These are phyloP conservation scores for Aythya baeri DNA, from an alignment of 2,113 vertebrate species.

Conservation along the genomic window DNA sequence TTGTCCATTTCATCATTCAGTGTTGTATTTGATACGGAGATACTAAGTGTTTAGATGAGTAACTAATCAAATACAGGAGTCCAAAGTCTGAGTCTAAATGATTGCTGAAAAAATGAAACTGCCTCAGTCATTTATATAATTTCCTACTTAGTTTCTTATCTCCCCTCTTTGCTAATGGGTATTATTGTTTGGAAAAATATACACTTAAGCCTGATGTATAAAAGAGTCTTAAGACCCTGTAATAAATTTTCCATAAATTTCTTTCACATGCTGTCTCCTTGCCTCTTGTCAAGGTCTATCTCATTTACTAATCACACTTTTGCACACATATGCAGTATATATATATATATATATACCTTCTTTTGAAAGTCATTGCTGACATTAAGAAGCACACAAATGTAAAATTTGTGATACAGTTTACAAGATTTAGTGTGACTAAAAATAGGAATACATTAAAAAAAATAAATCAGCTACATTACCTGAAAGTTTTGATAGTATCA, in stretches of 20 bases:
- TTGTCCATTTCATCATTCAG: background rate
- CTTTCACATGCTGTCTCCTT: background rate
- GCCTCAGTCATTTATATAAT: background rate
- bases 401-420: background rate
- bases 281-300: background rate
- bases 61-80: background rate
- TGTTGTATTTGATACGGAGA: background rate
- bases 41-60: background rate
- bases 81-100: background rate
- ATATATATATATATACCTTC: background rate
- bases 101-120: background rate
- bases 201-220: background rate
- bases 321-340: background rate
- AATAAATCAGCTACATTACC: background rate
- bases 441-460: background rate
- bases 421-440: background rate
- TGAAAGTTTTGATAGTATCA: background rate
- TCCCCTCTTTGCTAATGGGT: background rate
- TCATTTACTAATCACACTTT: background rate
- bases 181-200: background rate
- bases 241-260: background rate
- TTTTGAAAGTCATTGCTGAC: background rate
- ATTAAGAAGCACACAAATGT: background rate
- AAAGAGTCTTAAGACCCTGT: background rate
- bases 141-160: background rate